These are phyloP conservation scores for Amblyopsis hoosieri DNA, from an alignment of 2,797 vertebrate genomes.

Conservation along the genomic window DNA sequence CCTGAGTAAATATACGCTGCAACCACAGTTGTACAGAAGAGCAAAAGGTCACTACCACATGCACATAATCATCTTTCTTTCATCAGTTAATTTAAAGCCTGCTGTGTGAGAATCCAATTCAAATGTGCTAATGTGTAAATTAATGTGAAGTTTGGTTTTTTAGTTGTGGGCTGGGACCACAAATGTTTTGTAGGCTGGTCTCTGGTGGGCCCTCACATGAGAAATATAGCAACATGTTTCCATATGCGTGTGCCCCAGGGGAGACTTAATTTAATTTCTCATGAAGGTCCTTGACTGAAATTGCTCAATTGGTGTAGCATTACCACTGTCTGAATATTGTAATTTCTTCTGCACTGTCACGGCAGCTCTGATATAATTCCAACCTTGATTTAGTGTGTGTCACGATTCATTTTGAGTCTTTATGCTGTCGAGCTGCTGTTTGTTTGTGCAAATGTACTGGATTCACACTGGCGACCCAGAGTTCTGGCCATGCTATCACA, in stretches of 20 bases:
- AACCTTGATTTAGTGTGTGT: constrained; percentile 28
- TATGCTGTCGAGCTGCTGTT: constrained; percentile 47
- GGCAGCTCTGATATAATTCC: constrained; percentile 35
- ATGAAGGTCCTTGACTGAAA: constrained; percentile 1
- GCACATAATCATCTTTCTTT: too few species aligned
- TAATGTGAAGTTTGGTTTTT: constrained; percentile 3
- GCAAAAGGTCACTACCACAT: too few species aligned
- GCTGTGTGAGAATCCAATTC: not conserved
- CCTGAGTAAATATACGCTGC: too few species aligned
- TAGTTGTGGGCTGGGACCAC: not conserved
- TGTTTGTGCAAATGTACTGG: constrained; percentile 53
- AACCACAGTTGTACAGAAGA: too few species aligned
- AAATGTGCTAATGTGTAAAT: not conserved
- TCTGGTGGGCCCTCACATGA: not conserved
- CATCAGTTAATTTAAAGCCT: not conserved
- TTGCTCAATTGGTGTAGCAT: constrained; percentile 13
- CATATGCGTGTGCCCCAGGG: not conserved
- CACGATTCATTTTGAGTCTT: constrained; percentile 28
- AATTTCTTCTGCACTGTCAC: constrained; percentile 32
- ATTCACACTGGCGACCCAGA: constrained; percentile 32
- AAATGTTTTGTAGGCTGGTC: not conserved
- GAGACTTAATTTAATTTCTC: not conserved
- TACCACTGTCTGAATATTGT: not conserved
- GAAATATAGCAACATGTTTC: constrained; percentile 8
- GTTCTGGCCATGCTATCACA: constrained; percentile 29